Evolutionary conservation across 2,797 vertebrate species (phyloP).

Genomic region (Poeciliopsis turneri): DNA sequence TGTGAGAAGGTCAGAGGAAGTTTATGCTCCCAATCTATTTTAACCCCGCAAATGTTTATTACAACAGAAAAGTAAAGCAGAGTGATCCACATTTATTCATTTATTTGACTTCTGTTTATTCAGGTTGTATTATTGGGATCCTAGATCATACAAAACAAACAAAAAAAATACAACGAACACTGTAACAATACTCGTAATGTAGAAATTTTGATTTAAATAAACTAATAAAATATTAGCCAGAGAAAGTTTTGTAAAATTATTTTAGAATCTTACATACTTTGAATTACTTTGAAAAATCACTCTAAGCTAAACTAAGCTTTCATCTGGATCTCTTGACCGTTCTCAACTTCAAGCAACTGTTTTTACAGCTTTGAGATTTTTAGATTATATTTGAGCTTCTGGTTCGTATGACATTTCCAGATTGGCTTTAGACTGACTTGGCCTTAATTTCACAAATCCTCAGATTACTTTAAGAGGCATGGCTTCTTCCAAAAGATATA

Average conservation of each 20-base stretch:
- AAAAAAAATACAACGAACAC: background rate
- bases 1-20: background rate
- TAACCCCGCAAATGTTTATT: background rate
- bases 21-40: background rate
- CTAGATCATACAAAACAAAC: background rate
- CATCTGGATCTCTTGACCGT: background rate
- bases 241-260: no score
- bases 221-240: no score
- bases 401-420: background rate
- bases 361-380: background rate
- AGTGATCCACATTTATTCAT: background rate
- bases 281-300: background rate
- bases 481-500: background rate
- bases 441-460: background rate
- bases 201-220: no score
- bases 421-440: background rate
- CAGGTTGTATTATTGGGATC: no score
- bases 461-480: background rate
- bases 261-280: no score
- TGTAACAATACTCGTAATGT: no score
- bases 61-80: background rate
- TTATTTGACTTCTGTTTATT: no score
- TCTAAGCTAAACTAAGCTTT: background rate
- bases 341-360: background rate
- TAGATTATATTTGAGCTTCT: background rate